These are phyloP conservation scores for Chaetodon trifascialis DNA, from an alignment of 2,113 vertebrate species.

Conservation along the genomic window DNA sequence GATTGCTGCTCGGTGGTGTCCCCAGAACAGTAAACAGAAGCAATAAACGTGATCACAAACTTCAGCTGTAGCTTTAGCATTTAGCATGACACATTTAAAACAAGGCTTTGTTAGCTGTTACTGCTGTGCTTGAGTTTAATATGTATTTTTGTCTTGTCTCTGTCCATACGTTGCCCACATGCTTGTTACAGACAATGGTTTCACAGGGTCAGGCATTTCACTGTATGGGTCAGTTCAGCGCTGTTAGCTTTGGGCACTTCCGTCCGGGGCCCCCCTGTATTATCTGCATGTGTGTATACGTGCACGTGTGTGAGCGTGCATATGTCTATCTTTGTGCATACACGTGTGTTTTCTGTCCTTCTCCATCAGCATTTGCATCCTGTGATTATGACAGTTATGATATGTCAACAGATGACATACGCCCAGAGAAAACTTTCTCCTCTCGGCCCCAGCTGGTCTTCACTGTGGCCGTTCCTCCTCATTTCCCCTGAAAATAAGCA, in stretches of 20 bases:
- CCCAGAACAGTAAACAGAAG: slow-evolving; percentile 4
- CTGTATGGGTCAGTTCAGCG: slow-evolving; percentile 70
- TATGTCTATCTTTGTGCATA: slow-evolving; percentile 35
- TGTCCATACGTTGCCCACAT: slow-evolving; percentile 39
- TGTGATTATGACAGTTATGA: slow-evolving; percentile 64
- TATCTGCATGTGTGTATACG: slow-evolving; percentile 63
- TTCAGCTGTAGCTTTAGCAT: neutral
- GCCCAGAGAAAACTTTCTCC: slow-evolving; percentile 40
- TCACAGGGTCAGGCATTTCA: slow-evolving; percentile 80
- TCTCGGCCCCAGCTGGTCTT: slow-evolving; percentile 32
- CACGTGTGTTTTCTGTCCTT: slow-evolving; percentile 55
- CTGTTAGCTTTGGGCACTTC: slow-evolving; percentile 77
- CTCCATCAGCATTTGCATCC: slow-evolving; percentile 55
- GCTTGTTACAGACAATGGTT: slow-evolving; percentile 74
- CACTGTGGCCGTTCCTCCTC: neutral
- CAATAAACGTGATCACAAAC: neutral
- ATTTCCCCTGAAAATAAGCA: neutral
- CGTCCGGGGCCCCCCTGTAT: slow-evolving; percentile 75
- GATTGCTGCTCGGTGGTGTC: neutral
- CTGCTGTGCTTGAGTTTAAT: slow-evolving; percentile 4
- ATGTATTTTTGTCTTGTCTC: slow-evolving; percentile 43
- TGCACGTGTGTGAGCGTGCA: slow-evolving; percentile 14
- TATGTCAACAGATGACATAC: slow-evolving; percentile 64
- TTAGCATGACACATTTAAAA: neutral
- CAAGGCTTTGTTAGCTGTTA: neutral